phyloP scores from a whole-genome alignment of 2,113 vertebrate species.

The Astatoreochromis straeleni region DNA sequence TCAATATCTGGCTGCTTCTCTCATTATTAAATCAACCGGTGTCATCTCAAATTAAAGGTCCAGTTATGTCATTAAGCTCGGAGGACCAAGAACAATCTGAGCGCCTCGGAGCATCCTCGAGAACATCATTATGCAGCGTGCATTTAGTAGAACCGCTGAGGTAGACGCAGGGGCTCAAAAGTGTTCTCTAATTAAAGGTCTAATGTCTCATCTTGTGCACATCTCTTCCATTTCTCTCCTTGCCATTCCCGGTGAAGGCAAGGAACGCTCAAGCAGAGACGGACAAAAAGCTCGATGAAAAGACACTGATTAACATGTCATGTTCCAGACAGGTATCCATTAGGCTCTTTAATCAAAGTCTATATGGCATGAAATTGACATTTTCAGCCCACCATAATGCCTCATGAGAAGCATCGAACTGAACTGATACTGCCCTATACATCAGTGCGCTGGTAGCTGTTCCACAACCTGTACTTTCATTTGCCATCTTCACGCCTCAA shows the following conservation, averaged over 20 bases:
- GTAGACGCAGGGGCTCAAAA: constrained; percentile 18
- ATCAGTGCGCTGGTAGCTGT: constrained; percentile 7
- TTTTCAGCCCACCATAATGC: constrained; percentile 53
- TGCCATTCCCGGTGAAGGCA: constrained; percentile 6
- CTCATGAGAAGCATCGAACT: constrained; percentile 26
- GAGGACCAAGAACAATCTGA: constrained; percentile 26
- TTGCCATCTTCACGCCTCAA: constrained; percentile 9
- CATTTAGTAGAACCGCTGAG: constrained; percentile 35
- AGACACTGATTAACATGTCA: constrained; percentile 69
- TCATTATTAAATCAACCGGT: constrained; percentile 15
- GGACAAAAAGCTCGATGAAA: constrained; percentile 61
- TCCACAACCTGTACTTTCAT: constrained; percentile 27
- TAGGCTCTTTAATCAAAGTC: constrained; percentile 68
- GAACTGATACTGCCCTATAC: constrained; percentile 21
- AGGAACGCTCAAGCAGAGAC: constrained; percentile 31
- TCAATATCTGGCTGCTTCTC: not conserved
- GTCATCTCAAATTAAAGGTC: constrained; percentile 14
- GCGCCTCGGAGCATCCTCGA: not conserved
- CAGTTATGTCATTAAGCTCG: constrained; percentile 1
- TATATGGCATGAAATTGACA: constrained; percentile 74
- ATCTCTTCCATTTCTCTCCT: constrained; percentile 28
- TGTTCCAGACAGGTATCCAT: constrained; percentile 68
- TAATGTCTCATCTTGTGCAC: constrained; percentile 42
- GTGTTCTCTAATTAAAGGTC: constrained; percentile 50
- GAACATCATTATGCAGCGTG: constrained; percentile 13